Evolutionary conservation across 2,113 vertebrate genomes (phyloP), one percentile per base, ranked within the genome.

Genomic region (Anhinga anhinga): DNA sequence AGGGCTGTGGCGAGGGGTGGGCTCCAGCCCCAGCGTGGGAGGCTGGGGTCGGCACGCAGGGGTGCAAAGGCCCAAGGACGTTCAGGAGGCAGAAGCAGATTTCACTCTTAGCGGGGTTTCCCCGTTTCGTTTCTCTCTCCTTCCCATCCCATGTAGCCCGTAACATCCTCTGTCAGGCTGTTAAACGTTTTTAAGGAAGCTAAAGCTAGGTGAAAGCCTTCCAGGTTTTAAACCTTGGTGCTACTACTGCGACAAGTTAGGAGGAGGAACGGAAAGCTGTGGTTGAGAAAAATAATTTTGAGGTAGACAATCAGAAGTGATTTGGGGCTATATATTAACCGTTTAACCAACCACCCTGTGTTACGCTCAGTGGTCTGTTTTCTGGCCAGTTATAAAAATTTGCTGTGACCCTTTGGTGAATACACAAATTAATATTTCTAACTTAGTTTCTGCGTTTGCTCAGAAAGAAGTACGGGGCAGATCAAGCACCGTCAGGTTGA

Each of bases 1-100:
- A 30, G 66, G 11, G 26, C 58, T 0, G 0, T 13, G n/a, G 8
- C 0, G 42, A 1, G 12, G 15, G 14, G 36, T 1, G 8, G 11
- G 50, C 40, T 71, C 53, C 7, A 2, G 77, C 25, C 67, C 15
- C 29, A 4, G 32, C 0, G 0, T 7, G 44, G 52, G 44, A 38
- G 1, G 0, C 18, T 20, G 47, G 7, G 2, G 3, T 34, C 42
- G 61, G 42, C 65, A 42, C n/a, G 0, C 7, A 3, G 56, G 25
- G 45, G 53, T 53, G 47, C 20, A 66, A 67, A 47, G 26, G 36
- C 19, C 36, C 7, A 0, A 61, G 77, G 65, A 10, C 1, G 5
- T 21, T 25, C 11, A 12, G 23, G 56, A 78, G 65, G 70, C 52
- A 70, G 59, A 72, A 59, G 65, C 3, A 45, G 47, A 67, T 79